Base-by-base conservation (phyloP, 2,888 invertebrate species). In the Isotomurus palustris region DNA sequence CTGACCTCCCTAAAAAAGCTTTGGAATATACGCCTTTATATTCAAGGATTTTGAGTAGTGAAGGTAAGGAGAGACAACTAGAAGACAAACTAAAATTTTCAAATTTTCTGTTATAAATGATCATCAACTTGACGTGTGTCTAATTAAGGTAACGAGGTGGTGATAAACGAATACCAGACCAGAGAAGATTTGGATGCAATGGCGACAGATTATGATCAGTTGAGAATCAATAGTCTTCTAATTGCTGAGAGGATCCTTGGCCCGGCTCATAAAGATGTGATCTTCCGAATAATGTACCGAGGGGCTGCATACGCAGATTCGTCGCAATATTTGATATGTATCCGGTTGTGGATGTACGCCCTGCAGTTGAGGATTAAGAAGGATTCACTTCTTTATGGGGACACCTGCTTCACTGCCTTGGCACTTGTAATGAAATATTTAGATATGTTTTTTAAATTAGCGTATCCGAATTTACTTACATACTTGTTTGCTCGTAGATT, bases 401-500 rank as follows among this genome's bases (percentile, higher is more conserved):
- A 92, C 76, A 88, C 91, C 44, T 86, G 88, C 74, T 91, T 89
- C 76, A 85, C 89, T 53, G 88, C 89, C 58, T 87, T 90, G 78
- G 90, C 91, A 22, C 78, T 93, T 52, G 87, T 91, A 60, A 83
- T 89, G n/a, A n/a, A n/a, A n/a, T n/a, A n/a, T n/a, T n/a, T n/a
- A n/a, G n/a, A n/a, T n/a, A n/a, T n/a, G n/a, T n/a, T n/a, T n/a
- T n/a, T n/a, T n/a, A n/a, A n/a, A n/a, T n/a, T n/a, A n/a, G 6
- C 24, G 4, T 8, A 44, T 5, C 17, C 10, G 8, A 44, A 22
- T 22, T 22, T 17, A 8, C 22, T 22, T 17, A 24, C 40, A 40
- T n/a, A 44, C 19, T 5, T 36, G 8, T 36, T 36, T 25, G 6
- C 25, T 35, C 41, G 10, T 49, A 68, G 70, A 70, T 69, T 54